Percentiles rank a stretch among this genome's conserved stretches.
Conservation (phyloP, 2,888 invertebrate species). For the Chironomus riparius region DNA sequence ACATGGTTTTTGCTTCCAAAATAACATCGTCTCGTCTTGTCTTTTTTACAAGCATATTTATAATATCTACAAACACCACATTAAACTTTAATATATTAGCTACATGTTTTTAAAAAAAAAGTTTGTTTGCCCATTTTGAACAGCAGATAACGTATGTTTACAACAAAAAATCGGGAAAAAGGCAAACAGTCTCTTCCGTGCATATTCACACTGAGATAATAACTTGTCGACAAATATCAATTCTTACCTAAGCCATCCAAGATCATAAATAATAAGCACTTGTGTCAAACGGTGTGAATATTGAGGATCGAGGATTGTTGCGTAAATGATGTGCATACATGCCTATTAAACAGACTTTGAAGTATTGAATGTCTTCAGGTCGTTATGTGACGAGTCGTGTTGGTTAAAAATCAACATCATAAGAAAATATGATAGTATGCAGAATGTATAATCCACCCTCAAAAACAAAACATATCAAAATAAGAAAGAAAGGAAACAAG, state of each 20-base stretch:
- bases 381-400: no score
- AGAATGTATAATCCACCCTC: neutral
- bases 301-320: no score
- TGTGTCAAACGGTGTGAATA: no score
- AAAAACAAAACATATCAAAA: neutral
- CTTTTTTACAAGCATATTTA: neutral
- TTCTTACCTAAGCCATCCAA: no score
- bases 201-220: neutral
- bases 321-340: no score
- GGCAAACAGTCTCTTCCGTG: no score
- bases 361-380: neutral
- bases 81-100: neutral
- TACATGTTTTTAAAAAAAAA: neutral
- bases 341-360: neutral
- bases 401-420: no score
- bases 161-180: no score
- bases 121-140: slow-evolving; percentile 13
- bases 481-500: neutral
- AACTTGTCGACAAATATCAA: no score
- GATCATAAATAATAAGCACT: no score
- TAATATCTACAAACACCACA: slow-evolving; percentile 1
- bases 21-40: neutral
- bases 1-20: slow-evolving; percentile 25
- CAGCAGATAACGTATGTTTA: neutral
- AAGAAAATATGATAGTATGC: no score